Conservation (phyloP, 2,113 vertebrate genomes). For the Reinhardtius hippoglossoides region DNA sequence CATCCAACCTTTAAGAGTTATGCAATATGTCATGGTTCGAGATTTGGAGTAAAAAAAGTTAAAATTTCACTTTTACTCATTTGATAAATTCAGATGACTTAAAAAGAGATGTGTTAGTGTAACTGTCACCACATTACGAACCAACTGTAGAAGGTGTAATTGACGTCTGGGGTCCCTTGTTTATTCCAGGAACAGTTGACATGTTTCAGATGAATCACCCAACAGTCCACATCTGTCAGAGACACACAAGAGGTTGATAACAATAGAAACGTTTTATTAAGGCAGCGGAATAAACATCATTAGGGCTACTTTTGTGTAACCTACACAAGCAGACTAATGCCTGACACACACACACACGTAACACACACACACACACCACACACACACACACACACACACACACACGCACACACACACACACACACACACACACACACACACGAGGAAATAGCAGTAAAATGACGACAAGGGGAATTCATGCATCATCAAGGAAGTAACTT, state of each 20-base stretch:
- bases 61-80: no score
- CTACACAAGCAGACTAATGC: no score
- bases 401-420: background rate
- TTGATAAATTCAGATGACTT: background rate
- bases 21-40: no score
- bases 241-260: constrained; percentile 9
- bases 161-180: constrained; percentile 28
- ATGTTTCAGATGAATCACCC: constrained; percentile 49
- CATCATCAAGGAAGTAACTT: background rate
- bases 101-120: background rate
- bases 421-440: background rate
- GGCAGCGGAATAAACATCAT: background rate
- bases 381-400: no score
- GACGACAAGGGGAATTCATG: constrained; percentile 39
- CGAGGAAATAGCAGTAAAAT: constrained; percentile 9
- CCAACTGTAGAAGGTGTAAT: constrained; percentile 63
- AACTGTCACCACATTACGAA: constrained; percentile 12
- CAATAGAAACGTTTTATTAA: background rate
- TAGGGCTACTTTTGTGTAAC: no score
- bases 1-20: no score
- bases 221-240: constrained; percentile 60
- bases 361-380: no score
- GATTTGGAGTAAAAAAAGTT: no score
- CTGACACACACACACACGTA: no score
- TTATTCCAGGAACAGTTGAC: constrained; percentile 62